These are phyloP conservation scores for Streblospio benedicti DNA, from an alignment of 1,140 invertebrate genomes.

Conservation along the genomic window DNA sequence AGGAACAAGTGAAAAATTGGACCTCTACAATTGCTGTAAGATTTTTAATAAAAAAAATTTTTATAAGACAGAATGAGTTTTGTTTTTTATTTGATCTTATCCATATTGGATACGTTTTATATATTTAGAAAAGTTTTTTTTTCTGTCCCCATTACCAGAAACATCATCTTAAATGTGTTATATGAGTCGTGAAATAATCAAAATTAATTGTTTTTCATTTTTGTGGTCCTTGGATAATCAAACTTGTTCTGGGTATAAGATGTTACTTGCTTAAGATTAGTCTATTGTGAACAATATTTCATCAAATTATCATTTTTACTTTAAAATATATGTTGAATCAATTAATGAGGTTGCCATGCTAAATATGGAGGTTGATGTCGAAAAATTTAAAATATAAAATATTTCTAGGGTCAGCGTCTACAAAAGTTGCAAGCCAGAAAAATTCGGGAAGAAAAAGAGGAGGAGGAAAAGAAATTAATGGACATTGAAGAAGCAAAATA, in stretches of 20 bases:
- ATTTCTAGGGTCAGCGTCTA: conserved; percentile 37
- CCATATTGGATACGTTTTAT: neutral
- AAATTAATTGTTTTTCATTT: neutral
- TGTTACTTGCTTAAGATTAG: neutral
- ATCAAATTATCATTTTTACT: neutral
- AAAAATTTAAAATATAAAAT: neutral
- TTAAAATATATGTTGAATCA: neutral
- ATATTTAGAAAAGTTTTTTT: neutral
- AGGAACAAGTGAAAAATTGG: conserved; percentile 45
- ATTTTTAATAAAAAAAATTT: neutral
- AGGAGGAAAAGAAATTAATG: conserved; percentile 36
- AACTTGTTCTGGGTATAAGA: neutral
- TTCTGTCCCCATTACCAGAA: neutral
- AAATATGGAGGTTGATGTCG: neutral
- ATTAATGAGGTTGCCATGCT: neutral
- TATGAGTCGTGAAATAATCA: neutral
- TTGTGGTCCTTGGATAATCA: neutral
- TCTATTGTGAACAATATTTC: neutral
- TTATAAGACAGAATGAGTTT: neutral
- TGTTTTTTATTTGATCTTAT: neutral
- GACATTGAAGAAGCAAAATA: conserved; percentile 46
- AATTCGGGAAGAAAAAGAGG: conserved; percentile 40
- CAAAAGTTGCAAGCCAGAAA: conserved; percentile 43
- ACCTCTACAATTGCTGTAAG: conserved; percentile 45
- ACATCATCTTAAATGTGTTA: neutral